These are phyloP conservation scores for Pelvicachromis taeniatus DNA, from an alignment of 2,113 vertebrate species.

Conservation along the genomic window DNA sequence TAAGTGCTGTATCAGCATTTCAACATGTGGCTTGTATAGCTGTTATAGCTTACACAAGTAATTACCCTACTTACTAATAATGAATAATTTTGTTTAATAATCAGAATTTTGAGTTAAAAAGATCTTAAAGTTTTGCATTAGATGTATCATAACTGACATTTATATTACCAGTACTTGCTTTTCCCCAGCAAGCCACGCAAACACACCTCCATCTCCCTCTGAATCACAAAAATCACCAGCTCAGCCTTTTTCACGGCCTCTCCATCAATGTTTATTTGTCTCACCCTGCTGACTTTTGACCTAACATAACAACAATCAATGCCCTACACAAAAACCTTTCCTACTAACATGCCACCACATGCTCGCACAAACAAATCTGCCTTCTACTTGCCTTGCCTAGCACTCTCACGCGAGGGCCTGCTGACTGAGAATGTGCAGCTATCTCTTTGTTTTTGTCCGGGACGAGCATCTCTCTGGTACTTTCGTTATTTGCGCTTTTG, in stretches of 20 bases:
- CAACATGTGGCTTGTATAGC: neutral
- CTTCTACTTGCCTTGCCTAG: neutral
- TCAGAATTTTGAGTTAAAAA: neutral
- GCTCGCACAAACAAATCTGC: slow-evolving; percentile 9
- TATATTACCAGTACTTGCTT: neutral
- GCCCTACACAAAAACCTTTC: slow-evolving; percentile 2
- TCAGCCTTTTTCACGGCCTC: slow-evolving; percentile 43
- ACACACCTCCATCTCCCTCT: neutral
- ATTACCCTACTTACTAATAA: neutral
- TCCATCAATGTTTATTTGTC: slow-evolving; percentile 12
- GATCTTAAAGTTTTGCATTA: neutral
- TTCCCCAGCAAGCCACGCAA: neutral
- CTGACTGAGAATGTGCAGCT: slow-evolving; percentile 43
- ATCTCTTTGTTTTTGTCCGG: slow-evolving; percentile 11
- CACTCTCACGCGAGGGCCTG: slow-evolving; percentile 7
- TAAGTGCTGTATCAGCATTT: neutral
- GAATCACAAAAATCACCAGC: slow-evolving; percentile 5
- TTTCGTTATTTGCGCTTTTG: slow-evolving; percentile 42
- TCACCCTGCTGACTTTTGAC: slow-evolving; percentile 36
- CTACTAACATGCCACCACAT: neutral
- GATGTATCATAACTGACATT: neutral
- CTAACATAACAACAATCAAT: slow-evolving; percentile 17
- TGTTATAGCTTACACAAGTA: neutral
- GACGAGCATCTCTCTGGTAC: slow-evolving; percentile 41
- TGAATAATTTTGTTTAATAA: neutral